Conservation (phyloP, 2,888 invertebrate species). For the Gandaritis pyraliata region DNA sequence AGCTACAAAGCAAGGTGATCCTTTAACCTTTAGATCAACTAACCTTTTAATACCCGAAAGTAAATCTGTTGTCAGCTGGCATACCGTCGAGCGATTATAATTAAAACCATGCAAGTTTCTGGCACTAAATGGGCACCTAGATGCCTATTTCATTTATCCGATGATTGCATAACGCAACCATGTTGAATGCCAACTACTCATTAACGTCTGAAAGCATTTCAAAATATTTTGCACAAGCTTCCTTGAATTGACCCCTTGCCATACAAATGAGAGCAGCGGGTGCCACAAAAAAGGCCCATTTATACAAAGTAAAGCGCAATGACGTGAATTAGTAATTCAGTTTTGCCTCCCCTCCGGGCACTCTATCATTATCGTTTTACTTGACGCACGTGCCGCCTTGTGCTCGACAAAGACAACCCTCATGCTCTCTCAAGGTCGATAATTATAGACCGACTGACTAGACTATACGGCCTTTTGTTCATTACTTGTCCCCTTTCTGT, state of each 20-base stretch:
- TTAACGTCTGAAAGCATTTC: conserved; percentile 46
- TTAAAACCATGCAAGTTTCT: conserved; percentile 44
- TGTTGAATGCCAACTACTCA: conserved; percentile 39
- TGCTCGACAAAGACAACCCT: conserved; percentile 66
- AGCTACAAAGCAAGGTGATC: conserved; percentile 51
- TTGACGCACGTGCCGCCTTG: conserved; percentile 75
- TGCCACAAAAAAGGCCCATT: conserved; percentile 70
- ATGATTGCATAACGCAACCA: conserved; percentile 31
- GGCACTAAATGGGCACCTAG: conserved; percentile 32
- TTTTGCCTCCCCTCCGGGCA: conserved; percentile 78
- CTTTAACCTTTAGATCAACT: conserved; percentile 51
- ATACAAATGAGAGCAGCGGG: conserved; percentile 55
- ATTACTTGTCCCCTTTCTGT: conserved; percentile 51
- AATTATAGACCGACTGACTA: conserved; percentile 59
- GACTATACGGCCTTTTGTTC: conserved; percentile 62
- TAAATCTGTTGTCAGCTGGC: conserved; percentile 49
- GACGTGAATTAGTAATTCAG: conserved; percentile 83
- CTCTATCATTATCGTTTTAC: conserved; percentile 82
- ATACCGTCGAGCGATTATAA: conserved; percentile 42
- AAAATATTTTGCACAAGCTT: conserved; percentile 69
- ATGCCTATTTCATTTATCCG: conserved; percentile 24
- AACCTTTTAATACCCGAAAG: conserved; percentile 52
- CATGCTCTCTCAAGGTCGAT: conserved; percentile 75
- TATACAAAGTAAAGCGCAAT: conserved; percentile 72
- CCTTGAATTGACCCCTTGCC: conserved; percentile 59